These are phyloP conservation scores for Dione vanillae DNA, from an alignment of 2,888 invertebrate species.

Conservation along the genomic window DNA sequence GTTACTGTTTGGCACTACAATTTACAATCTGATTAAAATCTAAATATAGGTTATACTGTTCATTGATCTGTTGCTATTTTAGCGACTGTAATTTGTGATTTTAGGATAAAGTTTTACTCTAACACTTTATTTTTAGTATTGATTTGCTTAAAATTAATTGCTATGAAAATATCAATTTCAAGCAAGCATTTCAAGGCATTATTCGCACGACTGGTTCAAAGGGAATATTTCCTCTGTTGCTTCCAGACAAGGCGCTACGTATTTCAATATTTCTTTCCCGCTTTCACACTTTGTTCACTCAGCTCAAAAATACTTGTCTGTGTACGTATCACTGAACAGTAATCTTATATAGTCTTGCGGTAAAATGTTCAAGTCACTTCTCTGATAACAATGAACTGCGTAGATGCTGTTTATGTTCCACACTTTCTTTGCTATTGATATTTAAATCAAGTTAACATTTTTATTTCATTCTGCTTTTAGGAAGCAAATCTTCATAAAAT, in stretches of 20 bases:
- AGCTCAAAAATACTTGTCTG: slow-evolving; percentile 40
- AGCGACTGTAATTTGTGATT: neutral
- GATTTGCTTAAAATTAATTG: no score
- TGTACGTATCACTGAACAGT: slow-evolving; percentile 41
- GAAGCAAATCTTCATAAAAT: neutral
- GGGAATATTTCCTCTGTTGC: slow-evolving; percentile 36
- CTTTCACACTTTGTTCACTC: slow-evolving; percentile 45
- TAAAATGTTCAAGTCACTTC: slow-evolving; percentile 17
- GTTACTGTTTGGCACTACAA: slow-evolving; percentile 3
- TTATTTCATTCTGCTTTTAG: neutral
- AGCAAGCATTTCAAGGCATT: no score
- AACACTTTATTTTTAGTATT: neutral
- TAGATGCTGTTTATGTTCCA: neutral
- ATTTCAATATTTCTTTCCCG: slow-evolving; percentile 43
- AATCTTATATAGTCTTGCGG: slow-evolving; percentile 33
- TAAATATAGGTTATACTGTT: slow-evolving; percentile 1
- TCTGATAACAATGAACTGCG: slow-evolving; percentile 1
- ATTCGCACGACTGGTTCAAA: slow-evolving; percentile 43
- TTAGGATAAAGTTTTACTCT: neutral
- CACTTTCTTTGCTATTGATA: neutral
- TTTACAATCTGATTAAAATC: slow-evolving; percentile 24
- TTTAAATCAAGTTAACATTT: neutral
- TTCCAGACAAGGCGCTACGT: slow-evolving; percentile 33
- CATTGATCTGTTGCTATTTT: neutral
- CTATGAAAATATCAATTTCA: slow-evolving; percentile 44